Evolutionary conservation across 2,797 vertebrate species (phyloP).

Genomic region (Salmo trutta): DNA sequence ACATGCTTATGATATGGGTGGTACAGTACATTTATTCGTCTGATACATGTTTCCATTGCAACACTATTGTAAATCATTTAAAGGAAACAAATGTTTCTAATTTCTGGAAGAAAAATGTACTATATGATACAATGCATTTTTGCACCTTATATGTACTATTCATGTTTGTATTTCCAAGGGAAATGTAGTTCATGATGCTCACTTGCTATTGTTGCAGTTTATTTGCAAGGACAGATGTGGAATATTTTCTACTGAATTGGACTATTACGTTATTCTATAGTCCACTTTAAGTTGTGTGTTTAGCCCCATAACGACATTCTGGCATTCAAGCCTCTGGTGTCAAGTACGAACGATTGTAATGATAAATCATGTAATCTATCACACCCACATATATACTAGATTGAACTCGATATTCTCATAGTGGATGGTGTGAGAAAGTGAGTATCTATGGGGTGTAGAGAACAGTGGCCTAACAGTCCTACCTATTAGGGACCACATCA

Average conservation of each 20-base stretch:
- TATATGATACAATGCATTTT: slow-evolving; percentile 75
- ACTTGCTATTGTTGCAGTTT: slow-evolving; percentile 85
- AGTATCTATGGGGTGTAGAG: neutral
- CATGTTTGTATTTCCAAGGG: slow-evolving; percentile 86
- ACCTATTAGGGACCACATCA: slow-evolving; percentile 4
- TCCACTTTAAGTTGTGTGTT: slow-evolving; percentile 52
- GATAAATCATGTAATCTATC: slow-evolving; percentile 5
- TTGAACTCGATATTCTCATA: neutral
- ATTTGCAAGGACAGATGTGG: slow-evolving; percentile 85
- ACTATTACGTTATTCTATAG: slow-evolving; percentile 49
- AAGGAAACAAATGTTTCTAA: slow-evolving; percentile 42
- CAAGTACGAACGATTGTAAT: slow-evolving; percentile 54
- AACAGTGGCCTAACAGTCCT: neutral
- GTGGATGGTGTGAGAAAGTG: neutral
- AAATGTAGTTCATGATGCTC: slow-evolving; percentile 82
- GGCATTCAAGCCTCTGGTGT: slow-evolving; percentile 37
- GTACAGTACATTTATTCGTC: slow-evolving; percentile 51
- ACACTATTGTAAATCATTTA: slow-evolving; percentile 71
- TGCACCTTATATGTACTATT: slow-evolving; percentile 79
- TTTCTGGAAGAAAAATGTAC: slow-evolving; percentile 51
- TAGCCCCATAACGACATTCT: slow-evolving; percentile 40
- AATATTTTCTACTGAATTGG: slow-evolving; percentile 72
- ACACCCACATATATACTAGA: neutral
- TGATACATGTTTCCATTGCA: slow-evolving; percentile 70
- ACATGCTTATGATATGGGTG: slow-evolving; percentile 37